Conservation (phyloP, 2,888 invertebrate genomes). For the Eristalinus aeneus region DNA sequence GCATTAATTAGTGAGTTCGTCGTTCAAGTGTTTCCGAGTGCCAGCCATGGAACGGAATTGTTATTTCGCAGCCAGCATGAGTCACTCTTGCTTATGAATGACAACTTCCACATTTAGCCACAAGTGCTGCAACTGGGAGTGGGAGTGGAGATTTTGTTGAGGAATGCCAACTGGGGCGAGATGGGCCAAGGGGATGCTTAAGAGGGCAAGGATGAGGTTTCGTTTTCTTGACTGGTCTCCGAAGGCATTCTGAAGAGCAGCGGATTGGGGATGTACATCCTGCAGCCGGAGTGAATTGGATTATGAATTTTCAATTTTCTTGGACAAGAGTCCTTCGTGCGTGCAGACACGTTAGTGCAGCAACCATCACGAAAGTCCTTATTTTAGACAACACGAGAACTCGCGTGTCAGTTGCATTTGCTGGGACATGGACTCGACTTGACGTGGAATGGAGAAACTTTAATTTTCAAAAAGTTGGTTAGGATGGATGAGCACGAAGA, state of each 20-base stretch:
- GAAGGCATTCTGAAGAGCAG: not conserved
- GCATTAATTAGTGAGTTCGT: not conserved
- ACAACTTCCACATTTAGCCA: not conserved
- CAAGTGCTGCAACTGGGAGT: not conserved
- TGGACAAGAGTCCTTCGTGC: not conserved
- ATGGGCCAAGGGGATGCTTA: not conserved
- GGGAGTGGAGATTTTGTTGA: not conserved
- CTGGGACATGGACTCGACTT: not conserved
- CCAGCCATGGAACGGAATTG: not conserved
- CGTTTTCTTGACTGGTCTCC: not conserved
- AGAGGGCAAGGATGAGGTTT: not conserved
- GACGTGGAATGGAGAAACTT: not conserved
- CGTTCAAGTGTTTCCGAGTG: not conserved
- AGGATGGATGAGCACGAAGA: not conserved
- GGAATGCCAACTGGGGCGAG: not conserved
- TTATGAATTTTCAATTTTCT: not conserved
- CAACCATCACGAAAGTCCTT: not conserved
- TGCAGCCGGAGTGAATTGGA: no score
- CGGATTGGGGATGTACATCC: no score
- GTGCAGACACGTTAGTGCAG: not conserved
- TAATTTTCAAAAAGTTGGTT: no score
- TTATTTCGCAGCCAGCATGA: not conserved
- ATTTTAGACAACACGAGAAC: not conserved
- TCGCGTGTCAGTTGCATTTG: not conserved
- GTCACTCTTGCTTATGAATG: not conserved